A percentile compares a stretch with the other conserved stretches of the same genome.
Evolutionary conservation across 1,140 invertebrate species (phyloP).

Genomic region (Ylistrum balloti): DNA sequence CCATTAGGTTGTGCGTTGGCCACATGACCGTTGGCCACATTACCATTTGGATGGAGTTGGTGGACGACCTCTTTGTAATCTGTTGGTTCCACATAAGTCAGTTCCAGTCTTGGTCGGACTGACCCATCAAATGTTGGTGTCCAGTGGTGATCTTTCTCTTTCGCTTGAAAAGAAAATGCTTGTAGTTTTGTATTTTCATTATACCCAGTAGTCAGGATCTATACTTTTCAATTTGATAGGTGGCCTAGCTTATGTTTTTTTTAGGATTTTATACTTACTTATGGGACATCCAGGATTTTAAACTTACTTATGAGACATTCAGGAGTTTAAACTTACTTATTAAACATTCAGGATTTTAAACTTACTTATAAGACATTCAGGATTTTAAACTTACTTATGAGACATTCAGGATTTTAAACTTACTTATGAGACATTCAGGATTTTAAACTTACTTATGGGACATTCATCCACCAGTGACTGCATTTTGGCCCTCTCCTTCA

Average conservation of each 20-base stretch:
- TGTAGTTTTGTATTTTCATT: background rate
- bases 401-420: too few relatives aligned
- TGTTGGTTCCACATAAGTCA: conserved; percentile 24
- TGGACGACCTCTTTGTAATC: background rate
- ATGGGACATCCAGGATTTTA: too few relatives aligned
- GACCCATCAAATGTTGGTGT: background rate
- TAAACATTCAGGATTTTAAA: too few relatives aligned
- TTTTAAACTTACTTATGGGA: background rate
- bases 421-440: too few relatives aligned
- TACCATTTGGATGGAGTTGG: background rate
- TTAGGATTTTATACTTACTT: too few relatives aligned
- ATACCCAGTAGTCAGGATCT: too few relatives aligned
- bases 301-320: too few relatives aligned
- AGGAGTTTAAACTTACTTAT: too few relatives aligned
- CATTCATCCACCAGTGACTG: background rate
- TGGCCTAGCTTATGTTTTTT: too few relatives aligned
- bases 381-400: too few relatives aligned
- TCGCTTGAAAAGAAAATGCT: background rate
- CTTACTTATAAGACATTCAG: too few relatives aligned
- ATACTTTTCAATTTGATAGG: too few relatives aligned
- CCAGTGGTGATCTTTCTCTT: conserved; percentile 21
- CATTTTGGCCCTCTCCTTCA: conserved; percentile 23
- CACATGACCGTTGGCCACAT: background rate
- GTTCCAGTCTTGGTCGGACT: background rate
- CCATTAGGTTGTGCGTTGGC: background rate